These are phyloP conservation scores for Stenchaetothrips biformis DNA, from an alignment of 2,888 invertebrate species.

Conservation along the genomic window DNA sequence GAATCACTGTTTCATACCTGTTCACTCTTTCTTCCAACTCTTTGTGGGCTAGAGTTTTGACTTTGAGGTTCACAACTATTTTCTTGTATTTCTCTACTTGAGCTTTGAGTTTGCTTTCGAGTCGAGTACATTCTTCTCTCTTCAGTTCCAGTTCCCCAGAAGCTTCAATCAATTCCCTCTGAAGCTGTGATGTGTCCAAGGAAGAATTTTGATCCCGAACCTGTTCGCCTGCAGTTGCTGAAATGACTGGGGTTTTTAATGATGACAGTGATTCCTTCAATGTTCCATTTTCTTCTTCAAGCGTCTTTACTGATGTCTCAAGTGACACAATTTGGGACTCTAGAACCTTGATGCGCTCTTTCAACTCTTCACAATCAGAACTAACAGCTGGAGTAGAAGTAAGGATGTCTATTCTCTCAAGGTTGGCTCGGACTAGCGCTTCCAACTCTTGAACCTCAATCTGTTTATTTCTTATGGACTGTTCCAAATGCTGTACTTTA, in stretches of 20 bases:
- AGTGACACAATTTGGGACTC: background rate
- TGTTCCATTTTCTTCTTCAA: background rate
- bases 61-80: slow-evolving; percentile 69
- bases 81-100: slow-evolving; percentile 62
- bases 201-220: slow-evolving; percentile 36
- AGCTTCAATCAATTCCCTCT: slow-evolving; percentile 41
- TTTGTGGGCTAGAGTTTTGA: slow-evolving; percentile 59
- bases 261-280: too few species aligned
- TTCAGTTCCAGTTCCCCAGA: slow-evolving; percentile 41
- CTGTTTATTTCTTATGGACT: slow-evolving; percentile 39
- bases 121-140: slow-evolving; percentile 41
- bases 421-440: slow-evolving; percentile 34
- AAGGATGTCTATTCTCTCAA: background rate
- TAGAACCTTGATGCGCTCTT: background rate
- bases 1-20: slow-evolving; percentile 32
- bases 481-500: slow-evolving; percentile 62
- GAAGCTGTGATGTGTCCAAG: slow-evolving; percentile 42
- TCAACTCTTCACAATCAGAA: too few species aligned
- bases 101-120: slow-evolving; percentile 56
- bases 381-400: background rate
- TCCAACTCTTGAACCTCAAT: slow-evolving; percentile 42
- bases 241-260: too few species aligned
- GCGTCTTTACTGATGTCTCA: background rate
- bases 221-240: too few species aligned
- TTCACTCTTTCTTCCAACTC: slow-evolving; percentile 53